Conservation (phyloP, 2,888 invertebrate genomes). For the Himalopsyche anomala region DNA sequence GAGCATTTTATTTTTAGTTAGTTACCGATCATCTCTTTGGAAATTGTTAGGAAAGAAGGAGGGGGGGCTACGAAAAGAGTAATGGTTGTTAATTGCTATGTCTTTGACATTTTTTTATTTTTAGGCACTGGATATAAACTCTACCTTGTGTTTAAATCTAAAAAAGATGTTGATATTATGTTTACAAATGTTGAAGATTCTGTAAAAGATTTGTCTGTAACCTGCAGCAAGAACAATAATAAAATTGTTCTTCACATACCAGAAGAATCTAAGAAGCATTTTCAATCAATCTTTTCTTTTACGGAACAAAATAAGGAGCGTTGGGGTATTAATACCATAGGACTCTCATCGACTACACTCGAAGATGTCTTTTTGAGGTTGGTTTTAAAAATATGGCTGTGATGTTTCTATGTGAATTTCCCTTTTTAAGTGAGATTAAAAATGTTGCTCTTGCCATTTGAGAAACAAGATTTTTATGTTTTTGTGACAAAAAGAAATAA, state of each 20-base stretch:
- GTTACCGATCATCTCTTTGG: no score
- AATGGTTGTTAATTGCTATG: no score
- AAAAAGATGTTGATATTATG: not conserved
- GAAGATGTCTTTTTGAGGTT: conserved; percentile 95
- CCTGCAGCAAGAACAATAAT: not conserved
- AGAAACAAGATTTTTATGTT: no score
- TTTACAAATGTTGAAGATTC: not conserved
- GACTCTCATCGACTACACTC: conserved; percentile 91
- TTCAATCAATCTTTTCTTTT: conserved; percentile 71
- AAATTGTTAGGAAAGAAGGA: no score
- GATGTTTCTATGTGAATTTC: no score
- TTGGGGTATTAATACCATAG: conserved; percentile 86
- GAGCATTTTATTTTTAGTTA: no score
- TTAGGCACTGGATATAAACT: not conserved
- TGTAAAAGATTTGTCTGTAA: not conserved
- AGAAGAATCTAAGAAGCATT: not conserved
- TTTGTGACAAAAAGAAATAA: no score
- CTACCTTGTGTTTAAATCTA: not conserved
- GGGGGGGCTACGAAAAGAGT: no score
- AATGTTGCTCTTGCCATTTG: no score
- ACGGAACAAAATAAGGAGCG: conserved; percentile 78
- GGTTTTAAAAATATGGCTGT: conserved; percentile 63
- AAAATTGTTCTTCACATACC: not conserved
- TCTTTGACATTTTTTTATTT: not conserved
- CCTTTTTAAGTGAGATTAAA: no score